Evolutionary conservation across 2,113 vertebrate genomes (phyloP).

Genomic region (Megaleporinus macrocephalus): DNA sequence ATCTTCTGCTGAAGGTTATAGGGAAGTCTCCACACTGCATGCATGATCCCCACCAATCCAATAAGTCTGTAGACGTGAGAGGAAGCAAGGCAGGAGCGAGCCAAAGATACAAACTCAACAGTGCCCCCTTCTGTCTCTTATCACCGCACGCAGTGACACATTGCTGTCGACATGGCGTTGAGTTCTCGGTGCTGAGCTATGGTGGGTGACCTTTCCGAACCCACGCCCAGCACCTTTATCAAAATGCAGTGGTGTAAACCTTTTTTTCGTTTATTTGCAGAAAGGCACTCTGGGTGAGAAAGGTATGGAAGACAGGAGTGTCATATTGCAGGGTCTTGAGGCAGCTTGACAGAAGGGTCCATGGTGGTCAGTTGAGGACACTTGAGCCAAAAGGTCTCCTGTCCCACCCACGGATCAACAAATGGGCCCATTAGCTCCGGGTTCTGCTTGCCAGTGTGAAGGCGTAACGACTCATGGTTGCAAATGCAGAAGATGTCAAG

Average conservation of each 20-base stretch:
- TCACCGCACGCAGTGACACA: not conserved
- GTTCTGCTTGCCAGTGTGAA: not conserved
- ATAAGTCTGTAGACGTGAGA: not conserved
- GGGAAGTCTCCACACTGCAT: not conserved
- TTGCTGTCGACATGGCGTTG: not conserved
- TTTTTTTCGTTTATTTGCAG: not conserved
- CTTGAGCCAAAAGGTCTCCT: not conserved
- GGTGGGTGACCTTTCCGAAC: not conserved
- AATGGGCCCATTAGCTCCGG: not conserved
- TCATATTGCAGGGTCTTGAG: no score
- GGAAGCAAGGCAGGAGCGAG: not conserved
- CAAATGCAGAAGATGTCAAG: not conserved
- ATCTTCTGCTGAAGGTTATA: not conserved
- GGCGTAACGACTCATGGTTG: not conserved
- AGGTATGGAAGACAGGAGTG: not conserved
- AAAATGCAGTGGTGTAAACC: not conserved
- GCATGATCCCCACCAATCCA: not conserved
- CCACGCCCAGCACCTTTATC: not conserved
- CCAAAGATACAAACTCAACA: slow-evolving; percentile 3
- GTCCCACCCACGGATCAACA: not conserved
- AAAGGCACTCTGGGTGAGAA: not conserved
- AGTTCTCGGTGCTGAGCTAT: not conserved
- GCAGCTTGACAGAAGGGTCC: no score
- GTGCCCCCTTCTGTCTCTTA: slow-evolving; percentile 17
- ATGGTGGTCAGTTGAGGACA: no score